Evolutionary conservation across 2,888 invertebrate genomes (phyloP), one percentile per base, ranked within the genome.

Genomic region (Stomorhina lunata): DNA sequence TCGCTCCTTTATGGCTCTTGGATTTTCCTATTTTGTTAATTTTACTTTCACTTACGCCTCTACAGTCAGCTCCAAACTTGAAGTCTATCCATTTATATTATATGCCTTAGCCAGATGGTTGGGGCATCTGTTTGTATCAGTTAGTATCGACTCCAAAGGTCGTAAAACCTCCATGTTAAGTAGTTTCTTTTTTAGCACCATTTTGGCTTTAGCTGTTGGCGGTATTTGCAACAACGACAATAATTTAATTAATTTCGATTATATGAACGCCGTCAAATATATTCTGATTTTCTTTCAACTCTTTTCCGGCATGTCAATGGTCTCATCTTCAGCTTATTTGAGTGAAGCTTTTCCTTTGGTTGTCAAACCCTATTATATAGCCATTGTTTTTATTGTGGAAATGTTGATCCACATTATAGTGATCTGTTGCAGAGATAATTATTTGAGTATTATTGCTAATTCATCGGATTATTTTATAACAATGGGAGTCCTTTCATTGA

Each of bases 311-410:
- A n/a, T 89, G n/a, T 84, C 86, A 0, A 85, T 85, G 20, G 85
- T 87, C 0, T 85, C 88, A 6, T 89, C 89, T 0, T 87, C 90
- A 0, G 87, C 85, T 0, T 90, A 90, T 37, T 81, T 90, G 20
- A 87, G 88, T 0, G 90, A 90, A 75, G 90, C 89, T 0, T 90
- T 89, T 65, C 90, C 90, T 0, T 40, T 89, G 57, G 73, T 85
- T 0, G 78, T 87, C 0, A 90, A 90, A 34, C 87, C 88, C 0
- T 89, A 85, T 32, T 86, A 84, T 22, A 40, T 89, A n/a, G 87
- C 88, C 7, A 84, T 83, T 22, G 84, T 86, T 3, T 89, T 87
- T 45, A 79, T 79, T 3, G 48, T 85, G 2, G 89, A 89, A 71
- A 84, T 87, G 83, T 22, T 88, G 2, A 79, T 87, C 9, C 86